Evolutionary conservation across 2,797 vertebrate genomes (phyloP).

Genomic region (Capromys pilorides): DNA sequence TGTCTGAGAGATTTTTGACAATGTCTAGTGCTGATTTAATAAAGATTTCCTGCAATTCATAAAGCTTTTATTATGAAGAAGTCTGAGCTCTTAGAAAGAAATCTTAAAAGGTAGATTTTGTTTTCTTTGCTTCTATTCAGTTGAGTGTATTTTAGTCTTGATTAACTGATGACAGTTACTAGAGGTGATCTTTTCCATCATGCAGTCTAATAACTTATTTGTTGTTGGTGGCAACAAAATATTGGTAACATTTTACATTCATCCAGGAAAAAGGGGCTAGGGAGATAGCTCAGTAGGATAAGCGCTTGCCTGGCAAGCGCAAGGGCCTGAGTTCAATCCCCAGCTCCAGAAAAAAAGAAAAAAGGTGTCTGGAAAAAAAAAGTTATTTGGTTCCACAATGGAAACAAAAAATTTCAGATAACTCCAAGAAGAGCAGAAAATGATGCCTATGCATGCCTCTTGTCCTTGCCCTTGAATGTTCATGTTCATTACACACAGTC

Average conservation of each 20-base stretch:
- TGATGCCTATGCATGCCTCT: neutral
- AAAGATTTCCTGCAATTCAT: constrained; percentile 17
- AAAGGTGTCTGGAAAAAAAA: neutral
- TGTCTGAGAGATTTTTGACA: neutral
- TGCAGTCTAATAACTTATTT: neutral
- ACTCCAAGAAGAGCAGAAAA: neutral
- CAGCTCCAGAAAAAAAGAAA: no score
- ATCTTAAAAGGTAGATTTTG: neutral
- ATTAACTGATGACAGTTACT: neutral
- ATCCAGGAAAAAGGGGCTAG: neutral
- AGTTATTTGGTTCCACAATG: neutral
- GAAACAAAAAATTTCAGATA: neutral
- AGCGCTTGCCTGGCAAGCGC: no score
- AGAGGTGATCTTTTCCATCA: neutral
- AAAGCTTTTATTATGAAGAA: neutral
- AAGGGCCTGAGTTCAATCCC: no score
- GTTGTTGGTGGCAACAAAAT: neutral
- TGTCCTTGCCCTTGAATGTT: neutral
- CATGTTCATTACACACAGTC: neutral
- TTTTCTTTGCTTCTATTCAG: neutral
- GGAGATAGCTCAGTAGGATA: no score
- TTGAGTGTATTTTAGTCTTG: neutral
- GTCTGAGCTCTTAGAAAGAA: neutral
- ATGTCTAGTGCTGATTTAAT: constrained; percentile 11
- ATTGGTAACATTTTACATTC: neutral